Evolutionary conservation across 2,888 invertebrate species (phyloP), one percentile per base, ranked within the genome.

Genomic region (Lasioglossum pauxillum): DNA sequence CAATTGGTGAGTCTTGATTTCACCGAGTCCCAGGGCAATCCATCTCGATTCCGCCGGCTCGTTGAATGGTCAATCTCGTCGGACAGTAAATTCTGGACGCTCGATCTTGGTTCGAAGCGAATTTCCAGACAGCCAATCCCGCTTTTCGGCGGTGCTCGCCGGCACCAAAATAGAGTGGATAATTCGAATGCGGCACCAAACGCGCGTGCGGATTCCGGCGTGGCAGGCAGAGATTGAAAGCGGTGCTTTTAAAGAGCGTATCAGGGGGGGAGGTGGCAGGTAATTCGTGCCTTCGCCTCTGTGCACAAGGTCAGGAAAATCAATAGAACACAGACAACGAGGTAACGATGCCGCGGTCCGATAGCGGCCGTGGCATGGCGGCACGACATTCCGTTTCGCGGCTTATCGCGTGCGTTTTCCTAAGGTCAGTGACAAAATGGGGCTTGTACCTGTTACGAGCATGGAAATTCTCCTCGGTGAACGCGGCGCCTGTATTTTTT

Each of bases 221-320:
- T 53, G 53, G 53, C 53, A 53, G 60, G 38, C 38, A 23, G 31
- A 81, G 78, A 82, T 75, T 64, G 31, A 38, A 82, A 71, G 35
- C 60, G 73, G 31, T 31, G 72, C 71, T 78, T 82, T 82, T 75
- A 88, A 89, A 87, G 78, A 83, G 84, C 80, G 80, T 82, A 83
- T 83, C 53, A 53, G 23, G 23, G 8, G 8, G 8, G 23, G 0
- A 5, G 23, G 23, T 0, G 35, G 2, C 19, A 49, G 85, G 83
- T 82, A 86, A 90, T 89, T 90, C 85, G 89, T 78, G 89, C 85
- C 86, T 89, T 89, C 84, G 89, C 78, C 86, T 90, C 75, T 60
- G 84, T 53, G 85, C 85, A 78, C 92, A 93, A 93, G 93, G 93
- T 93, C 93, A 90, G 85, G 87, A 90, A 92, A 93, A 93, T 93